Evolutionary conservation across 2,113 vertebrate species (phyloP).

Genomic region (Peromyscus maniculatus): DNA sequence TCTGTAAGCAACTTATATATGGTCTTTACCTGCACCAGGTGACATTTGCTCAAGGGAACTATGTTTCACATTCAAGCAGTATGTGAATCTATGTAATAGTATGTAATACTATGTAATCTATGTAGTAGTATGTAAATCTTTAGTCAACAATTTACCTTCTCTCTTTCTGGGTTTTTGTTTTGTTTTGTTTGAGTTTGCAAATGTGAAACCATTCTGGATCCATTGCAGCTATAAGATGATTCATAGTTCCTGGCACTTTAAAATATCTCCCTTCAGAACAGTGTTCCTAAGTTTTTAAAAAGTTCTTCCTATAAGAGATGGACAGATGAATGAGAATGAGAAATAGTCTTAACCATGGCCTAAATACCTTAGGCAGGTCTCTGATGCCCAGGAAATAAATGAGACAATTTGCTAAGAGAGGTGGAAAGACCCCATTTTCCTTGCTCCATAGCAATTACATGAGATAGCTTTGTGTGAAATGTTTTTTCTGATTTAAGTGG

Average conservation of each 20-base stretch:
- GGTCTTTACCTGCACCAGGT: not conserved
- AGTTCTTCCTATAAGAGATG: constrained; percentile 5
- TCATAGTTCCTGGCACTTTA: constrained; percentile 15
- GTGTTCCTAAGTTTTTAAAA: constrained; percentile 30
- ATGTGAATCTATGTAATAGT: no score
- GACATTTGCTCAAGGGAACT: not conserved
- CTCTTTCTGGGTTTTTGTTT: not conserved
- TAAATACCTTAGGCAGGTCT: constrained; percentile 36
- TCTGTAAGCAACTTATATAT: not conserved
- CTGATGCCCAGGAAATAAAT: not conserved
- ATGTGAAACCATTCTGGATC: not conserved
- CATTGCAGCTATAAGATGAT: not conserved
- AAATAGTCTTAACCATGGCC: not conserved
- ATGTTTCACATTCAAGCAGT: not conserved
- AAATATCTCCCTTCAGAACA: not conserved
- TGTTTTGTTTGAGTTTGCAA: not conserved
- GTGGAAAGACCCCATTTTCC: not conserved
- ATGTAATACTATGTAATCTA: no score
- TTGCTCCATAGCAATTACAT: not conserved
- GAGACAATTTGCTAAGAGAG: not conserved
- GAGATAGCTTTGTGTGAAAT: constrained; percentile 10
- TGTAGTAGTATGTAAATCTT: not conserved
- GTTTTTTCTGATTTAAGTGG: not conserved
- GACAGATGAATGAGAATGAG: constrained; percentile 25
- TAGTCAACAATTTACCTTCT: not conserved